Percentiles rank a stretch among this genome's conserved stretches.
Conservation (phyloP, 2,888 invertebrate species). For the Cheilosia grossa region DNA sequence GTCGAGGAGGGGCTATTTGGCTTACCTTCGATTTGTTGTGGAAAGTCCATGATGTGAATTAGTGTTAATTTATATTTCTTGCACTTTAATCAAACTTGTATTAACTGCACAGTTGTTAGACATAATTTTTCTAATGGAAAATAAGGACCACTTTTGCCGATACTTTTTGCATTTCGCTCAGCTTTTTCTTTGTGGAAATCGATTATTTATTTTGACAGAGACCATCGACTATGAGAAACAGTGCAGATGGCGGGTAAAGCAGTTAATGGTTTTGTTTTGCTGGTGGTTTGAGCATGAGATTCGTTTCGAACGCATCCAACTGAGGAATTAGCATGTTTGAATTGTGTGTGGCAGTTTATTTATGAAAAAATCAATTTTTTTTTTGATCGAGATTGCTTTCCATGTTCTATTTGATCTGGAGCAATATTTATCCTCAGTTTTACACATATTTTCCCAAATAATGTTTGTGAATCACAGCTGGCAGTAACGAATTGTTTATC, state of each 20-base stretch:
- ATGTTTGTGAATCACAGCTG: too few relatives aligned
- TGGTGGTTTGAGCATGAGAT: constrained; percentile 4
- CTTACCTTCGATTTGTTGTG: constrained; percentile 81
- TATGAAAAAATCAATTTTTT: too few relatives aligned
- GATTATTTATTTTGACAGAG: constrained; percentile 71
- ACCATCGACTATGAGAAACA: not conserved
- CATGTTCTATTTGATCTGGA: too few relatives aligned
- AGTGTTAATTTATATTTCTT: constrained; percentile 21
- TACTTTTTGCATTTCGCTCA: constrained; percentile 20
- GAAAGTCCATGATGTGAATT: constrained; percentile 79
- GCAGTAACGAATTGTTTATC: too few relatives aligned
- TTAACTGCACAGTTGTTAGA: constrained; percentile 12
- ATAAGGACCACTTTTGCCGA: constrained; percentile 28
- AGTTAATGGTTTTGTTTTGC: not conserved
- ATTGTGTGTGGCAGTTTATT: too few relatives aligned
- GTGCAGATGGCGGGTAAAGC: not conserved
- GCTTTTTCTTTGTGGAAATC: constrained; percentile 65
- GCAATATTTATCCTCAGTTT: too few relatives aligned
- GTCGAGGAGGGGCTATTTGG: not conserved
- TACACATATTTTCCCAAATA: too few relatives aligned
- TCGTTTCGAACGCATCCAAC: not conserved
- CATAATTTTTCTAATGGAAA: constrained; percentile 30
- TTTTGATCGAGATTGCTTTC: too few relatives aligned
- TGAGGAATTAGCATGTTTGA: not conserved
- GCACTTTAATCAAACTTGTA: constrained; percentile 12